These are phyloP conservation scores for Hiodon tergisus DNA, from an alignment of 2,113 vertebrate species.

Conservation along the genomic window DNA sequence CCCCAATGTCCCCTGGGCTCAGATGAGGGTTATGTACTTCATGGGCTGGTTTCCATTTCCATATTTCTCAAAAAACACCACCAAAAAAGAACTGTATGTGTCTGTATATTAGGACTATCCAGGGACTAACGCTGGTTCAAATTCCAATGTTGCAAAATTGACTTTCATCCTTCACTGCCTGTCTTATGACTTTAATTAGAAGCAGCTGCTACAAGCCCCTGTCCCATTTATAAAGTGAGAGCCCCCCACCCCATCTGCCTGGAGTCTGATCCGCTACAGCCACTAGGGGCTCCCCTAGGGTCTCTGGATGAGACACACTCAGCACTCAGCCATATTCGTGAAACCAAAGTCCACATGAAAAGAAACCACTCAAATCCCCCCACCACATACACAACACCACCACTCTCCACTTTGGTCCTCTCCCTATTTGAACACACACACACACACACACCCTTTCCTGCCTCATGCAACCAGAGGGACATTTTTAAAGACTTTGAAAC, in stretches of 20 bases:
- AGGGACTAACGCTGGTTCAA: conserved; percentile 6
- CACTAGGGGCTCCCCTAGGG: background rate
- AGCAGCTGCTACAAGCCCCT: conserved; percentile 19
- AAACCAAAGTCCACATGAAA: too few relatives aligned
- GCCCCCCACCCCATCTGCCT: background rate
- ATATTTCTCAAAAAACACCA: background rate
- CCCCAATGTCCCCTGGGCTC: background rate
- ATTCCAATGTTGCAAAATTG: conserved; percentile 20
- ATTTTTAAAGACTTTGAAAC: too few relatives aligned
- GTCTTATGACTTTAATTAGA: conserved; percentile 27
- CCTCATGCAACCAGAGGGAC: too few relatives aligned
- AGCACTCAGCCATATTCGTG: too few relatives aligned
- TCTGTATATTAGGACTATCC: background rate
- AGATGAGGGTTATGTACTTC: too few relatives aligned
- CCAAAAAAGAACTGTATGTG: background rate
- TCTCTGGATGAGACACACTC: too few relatives aligned
- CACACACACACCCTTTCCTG: too few relatives aligned
- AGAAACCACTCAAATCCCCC: too few relatives aligned
- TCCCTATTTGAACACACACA: too few relatives aligned
- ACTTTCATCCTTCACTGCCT: background rate
- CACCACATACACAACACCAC: too few relatives aligned
- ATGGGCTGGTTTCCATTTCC: too few relatives aligned
- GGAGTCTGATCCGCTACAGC: background rate
- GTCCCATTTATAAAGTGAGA: background rate
- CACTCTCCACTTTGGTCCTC: too few relatives aligned